phyloP scores from a whole-genome alignment of 2,113 vertebrate species.

The Sitta europaea region DNA sequence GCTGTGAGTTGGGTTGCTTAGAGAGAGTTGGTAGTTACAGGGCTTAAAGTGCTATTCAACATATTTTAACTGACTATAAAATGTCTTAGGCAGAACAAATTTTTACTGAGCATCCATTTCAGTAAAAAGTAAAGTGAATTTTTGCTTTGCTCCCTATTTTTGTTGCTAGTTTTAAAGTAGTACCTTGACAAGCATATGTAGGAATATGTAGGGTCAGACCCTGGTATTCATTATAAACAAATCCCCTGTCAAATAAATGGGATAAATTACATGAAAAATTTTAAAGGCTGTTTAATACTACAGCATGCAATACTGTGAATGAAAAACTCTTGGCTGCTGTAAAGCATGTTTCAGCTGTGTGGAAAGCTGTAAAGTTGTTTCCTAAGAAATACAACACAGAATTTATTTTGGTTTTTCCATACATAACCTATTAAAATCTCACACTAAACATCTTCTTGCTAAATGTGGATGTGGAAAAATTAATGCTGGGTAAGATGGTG shows the following conservation, averaged over 20 bases:
- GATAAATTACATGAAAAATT: not conserved
- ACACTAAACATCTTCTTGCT: not conserved
- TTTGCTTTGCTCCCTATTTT: not conserved
- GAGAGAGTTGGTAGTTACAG: not conserved
- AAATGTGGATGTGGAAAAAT: not conserved
- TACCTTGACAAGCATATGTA: not conserved
- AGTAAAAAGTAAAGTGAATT: not conserved
- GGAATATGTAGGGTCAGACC: not conserved
- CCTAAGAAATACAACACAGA: not conserved
- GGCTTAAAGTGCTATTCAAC: not conserved
- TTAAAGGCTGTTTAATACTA: not conserved
- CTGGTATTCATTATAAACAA: not conserved
- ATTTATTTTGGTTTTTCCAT: not conserved
- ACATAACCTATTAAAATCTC: not conserved
- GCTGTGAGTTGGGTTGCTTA: not conserved
- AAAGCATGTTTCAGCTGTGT: not conserved
- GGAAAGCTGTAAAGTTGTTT: not conserved
- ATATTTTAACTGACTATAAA: not conserved
- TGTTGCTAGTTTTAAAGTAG: not conserved
- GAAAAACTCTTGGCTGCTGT: not conserved
- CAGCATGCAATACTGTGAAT: not conserved
- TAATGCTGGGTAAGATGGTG: not conserved
- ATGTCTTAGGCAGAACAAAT: not conserved
- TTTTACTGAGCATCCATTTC: not conserved
- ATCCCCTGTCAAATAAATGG: not conserved